Evolutionary conservation across 2,113 vertebrate species (phyloP), one percentile per base, ranked within the genome.

Genomic region (Poeciliopsis occidentalis): DNA sequence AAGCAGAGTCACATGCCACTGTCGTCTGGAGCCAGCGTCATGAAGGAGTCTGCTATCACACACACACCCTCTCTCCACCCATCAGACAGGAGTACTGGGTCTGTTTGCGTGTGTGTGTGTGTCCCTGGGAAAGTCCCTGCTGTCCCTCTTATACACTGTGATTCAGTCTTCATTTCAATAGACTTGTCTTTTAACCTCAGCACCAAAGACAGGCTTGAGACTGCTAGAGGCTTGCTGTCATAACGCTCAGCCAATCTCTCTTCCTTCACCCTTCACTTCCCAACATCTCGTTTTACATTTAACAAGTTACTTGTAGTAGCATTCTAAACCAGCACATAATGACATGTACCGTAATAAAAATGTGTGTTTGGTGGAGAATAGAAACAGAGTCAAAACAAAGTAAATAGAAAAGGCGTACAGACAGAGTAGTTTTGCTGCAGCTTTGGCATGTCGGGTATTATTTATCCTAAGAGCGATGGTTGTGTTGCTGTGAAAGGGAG

Each of bases 1-100:
- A 86, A 91, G 73, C 90, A 89, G 85, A 87, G 83, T 92, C 86
- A 87, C 89, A 92, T 92, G 87, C 89, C 81, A 4, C 82, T 90
- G 89, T 87, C 69, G 81, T 89, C 90, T 90, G 82, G 85, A 84
- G 85, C 85, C 67, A 47, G 78, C 74, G 70, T 89, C 90, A 89
- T 88, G 85, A 83, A 83, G 79, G 79, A 84, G 69, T 90, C 85
- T 79, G 83, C 85, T 85, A 81, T 88, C 88, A 66, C 78, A 85
- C 51, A 47, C 79, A 85, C 77, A 70, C 83, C 69, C 86, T 8
- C 70, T 57, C 75, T 79, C 37, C 73, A 64, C 39, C 60, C 31
- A 29, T 83, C 77, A 62, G 27, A 54, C 66, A 74, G 76, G 72
- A 77, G 70, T 65, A 64, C 44, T 65, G 71, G 3, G 24, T 67